A percentile compares a stretch with the other conserved stretches of the same genome.
These are phyloP conservation scores for Andrena flavipes DNA, from an alignment of 2,888 invertebrate species.

Conservation along the genomic window DNA sequence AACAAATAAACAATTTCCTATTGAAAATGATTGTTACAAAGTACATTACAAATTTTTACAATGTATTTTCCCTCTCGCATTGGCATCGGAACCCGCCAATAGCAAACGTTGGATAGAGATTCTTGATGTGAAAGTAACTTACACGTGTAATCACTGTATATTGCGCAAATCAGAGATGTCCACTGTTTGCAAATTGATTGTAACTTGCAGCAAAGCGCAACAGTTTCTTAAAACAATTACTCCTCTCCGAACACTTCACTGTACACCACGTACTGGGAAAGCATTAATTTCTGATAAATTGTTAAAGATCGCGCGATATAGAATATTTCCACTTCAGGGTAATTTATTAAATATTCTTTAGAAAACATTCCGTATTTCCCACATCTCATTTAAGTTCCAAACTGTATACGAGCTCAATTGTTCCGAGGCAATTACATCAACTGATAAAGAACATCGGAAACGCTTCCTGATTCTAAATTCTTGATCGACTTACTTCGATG, in stretches of 20 bases:
- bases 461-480: neutral
- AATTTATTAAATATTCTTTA: conserved; percentile 11
- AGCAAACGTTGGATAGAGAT: too few species aligned
- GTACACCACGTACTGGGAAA: neutral
- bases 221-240: conserved; percentile 13
- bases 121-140: too few species aligned
- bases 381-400: neutral
- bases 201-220: conserved; percentile 19
- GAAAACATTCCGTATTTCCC: neutral
- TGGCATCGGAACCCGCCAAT: too few species aligned
- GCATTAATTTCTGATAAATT: neutral
- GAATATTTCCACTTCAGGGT: conserved; percentile 7
- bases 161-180: conserved; percentile 26
- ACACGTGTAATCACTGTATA: too few species aligned
- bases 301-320: neutral
- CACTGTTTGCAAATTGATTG: conserved; percentile 21
- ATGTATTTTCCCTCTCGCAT: too few species aligned
- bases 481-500: neutral
- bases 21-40: too few species aligned
- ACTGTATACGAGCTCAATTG: neutral
- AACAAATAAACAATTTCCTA: too few species aligned
- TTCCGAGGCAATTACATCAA: neutral
- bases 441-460: neutral
- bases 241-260: neutral
- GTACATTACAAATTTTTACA: too few species aligned